Conservation (phyloP, 2,888 invertebrate species). For the Catocala sponsa region DNA sequence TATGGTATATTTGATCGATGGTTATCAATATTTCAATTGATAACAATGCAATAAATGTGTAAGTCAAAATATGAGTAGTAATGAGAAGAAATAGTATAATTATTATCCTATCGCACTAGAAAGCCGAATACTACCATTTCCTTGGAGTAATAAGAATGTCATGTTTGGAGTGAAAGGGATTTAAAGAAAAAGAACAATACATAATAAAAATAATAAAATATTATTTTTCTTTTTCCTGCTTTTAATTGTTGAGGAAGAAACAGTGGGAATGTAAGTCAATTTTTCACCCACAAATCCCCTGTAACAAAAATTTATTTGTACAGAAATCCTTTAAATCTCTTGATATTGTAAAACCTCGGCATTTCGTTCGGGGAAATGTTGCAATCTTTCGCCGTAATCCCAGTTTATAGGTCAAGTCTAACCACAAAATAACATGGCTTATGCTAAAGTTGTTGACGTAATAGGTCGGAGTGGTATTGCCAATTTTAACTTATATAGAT, state of each 20-base stretch:
- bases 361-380: slow-evolving; percentile 35
- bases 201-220: no score
- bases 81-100: no score
- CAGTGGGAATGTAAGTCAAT: slow-evolving; percentile 26
- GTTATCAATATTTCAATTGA: no score
- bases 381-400: slow-evolving; percentile 44
- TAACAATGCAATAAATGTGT: no score
- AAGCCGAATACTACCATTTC: no score
- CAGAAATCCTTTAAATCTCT: slow-evolving; percentile 43
- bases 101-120: no score
- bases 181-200: no score
- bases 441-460: slow-evolving; percentile 36
- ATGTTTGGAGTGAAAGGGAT: no score
- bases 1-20: no score
- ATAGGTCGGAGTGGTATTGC: slow-evolving; percentile 11
- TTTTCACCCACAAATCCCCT: slow-evolving; percentile 39
- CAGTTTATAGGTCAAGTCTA: slow-evolving; percentile 43
- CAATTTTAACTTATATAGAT: slow-evolving; percentile 38
- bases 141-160: no score
- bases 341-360: slow-evolving; percentile 38
- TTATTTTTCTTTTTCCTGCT: no score
- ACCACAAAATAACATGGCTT: slow-evolving; percentile 41
- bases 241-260: slow-evolving; percentile 18
- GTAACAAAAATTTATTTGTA: slow-evolving; percentile 43
- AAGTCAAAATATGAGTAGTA: no score